Evolutionary conservation across 1,140 invertebrate genomes (phyloP), one percentile per base, ranked within the genome.

Genomic region (Drosophila guanche): DNA sequence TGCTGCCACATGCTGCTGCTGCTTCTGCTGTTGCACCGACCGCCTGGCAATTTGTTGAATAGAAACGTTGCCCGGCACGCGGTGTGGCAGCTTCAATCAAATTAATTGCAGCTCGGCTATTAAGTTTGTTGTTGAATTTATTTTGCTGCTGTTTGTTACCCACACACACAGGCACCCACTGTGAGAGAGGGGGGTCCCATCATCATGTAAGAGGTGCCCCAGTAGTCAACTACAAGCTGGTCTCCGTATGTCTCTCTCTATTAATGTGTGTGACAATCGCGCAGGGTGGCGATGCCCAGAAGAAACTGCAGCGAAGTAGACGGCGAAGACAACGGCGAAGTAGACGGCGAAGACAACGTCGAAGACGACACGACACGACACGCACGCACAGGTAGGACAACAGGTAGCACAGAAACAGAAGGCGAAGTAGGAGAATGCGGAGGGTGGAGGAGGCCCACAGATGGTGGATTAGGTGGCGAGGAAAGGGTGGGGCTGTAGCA

Each of bases 81-180:
- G 75, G 78, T 88, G 86, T 86, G 86, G 86, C 86, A 80, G 79
- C 76, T 83, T 80, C 88, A 90, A 90, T 90, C 86, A 90, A 89
- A 83, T 90, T 90, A 89, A 90, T 90, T 90, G 78, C 79, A 41
- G 37, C 73, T 53, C 27, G 33, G 37, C 50, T 52, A 41, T 46
- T 46, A 62, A 37, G 33, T 10, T 4, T 10, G 33, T 37, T 37
- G 33, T 37, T 37, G 33, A 37, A 37, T 37, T 37, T 10, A 10
- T 37, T 12, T 10, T 10, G 29, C 29, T 33, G 29, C 29, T 10
- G 29, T 33, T 33, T 8, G 3, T 8, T 33, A 8, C 8, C 8
- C 29, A 33, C 29, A 10, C 7, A 33, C 29, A 33, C 29, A 20
- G 16, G 16, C 16, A 33, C 2, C 10, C 1, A n/a, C 12, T 5